A percentile compares a stretch with the other conserved stretches of the same genome.
Conservation (phyloP, 2,113 vertebrate species). For the Miniopterus natalensis region DNA sequence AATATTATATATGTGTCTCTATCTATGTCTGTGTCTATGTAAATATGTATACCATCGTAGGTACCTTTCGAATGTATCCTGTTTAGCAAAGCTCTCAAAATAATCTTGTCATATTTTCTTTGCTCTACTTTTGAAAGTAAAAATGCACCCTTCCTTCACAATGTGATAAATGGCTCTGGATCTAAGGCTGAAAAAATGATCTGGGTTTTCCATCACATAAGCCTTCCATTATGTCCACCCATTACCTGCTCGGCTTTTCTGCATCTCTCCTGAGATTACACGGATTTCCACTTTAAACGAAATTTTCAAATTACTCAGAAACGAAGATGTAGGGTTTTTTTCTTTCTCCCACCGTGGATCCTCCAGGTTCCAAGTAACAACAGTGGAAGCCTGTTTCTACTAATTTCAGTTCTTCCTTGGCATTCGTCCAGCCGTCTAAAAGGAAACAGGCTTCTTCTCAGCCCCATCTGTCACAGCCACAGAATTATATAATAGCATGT, state of each 20-base stretch:
- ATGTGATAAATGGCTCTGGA: not conserved
- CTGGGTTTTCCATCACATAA: not conserved
- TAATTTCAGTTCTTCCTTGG: not conserved
- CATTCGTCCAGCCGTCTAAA: not conserved
- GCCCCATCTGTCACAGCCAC: not conserved
- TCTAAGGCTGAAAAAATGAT: not conserved
- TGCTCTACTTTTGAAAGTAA: conserved; percentile 27
- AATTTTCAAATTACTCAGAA: conserved; percentile 19
- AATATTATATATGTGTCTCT: not conserved
- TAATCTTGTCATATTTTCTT: not conserved
- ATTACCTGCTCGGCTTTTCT: not conserved
- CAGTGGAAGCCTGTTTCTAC: not conserved
- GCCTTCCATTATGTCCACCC: not conserved
- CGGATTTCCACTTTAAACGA: conserved; percentile 35
- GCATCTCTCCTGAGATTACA: not conserved
- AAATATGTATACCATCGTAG: not conserved
- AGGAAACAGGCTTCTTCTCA: conserved; percentile 12
- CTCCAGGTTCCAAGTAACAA: not conserved
- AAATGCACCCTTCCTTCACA: not conserved
- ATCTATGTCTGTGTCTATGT: not conserved
- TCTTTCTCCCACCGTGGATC: not conserved
- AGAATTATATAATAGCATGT: conserved; percentile 9
- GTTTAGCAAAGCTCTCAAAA: not conserved
- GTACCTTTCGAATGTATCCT: not conserved
- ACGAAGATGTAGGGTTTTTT: not conserved